phyloP scores from a whole-genome alignment of 2,888 invertebrate species.

The Endotricha flammealis region DNA sequence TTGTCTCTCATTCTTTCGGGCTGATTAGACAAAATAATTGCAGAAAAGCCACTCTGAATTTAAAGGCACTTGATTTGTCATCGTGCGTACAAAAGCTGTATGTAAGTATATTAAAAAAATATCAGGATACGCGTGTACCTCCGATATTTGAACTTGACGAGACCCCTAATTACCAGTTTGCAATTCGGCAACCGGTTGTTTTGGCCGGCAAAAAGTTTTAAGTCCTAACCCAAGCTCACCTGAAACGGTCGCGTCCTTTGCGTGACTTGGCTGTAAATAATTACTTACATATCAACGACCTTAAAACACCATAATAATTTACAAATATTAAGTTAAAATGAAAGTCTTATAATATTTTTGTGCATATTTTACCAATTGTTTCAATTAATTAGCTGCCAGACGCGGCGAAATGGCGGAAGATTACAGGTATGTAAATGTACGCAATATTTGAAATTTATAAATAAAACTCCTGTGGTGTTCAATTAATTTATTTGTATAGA shows the following conservation, averaged over 20 bases:
- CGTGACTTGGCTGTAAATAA: neutral
- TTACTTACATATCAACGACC: neutral
- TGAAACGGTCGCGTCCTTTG: slow-evolving; percentile 1
- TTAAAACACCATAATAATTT: neutral
- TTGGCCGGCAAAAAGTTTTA: slow-evolving; percentile 3
- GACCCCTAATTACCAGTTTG: neutral
- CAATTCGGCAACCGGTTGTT: slow-evolving; percentile 6
- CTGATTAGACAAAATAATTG: too few species aligned
- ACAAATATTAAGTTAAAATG: neutral
- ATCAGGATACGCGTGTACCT: too few species aligned
- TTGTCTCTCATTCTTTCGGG: too few species aligned
- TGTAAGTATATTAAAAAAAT: too few species aligned
- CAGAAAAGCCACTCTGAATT: too few species aligned
- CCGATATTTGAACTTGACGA: slow-evolving; percentile 4
- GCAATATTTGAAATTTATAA: too few species aligned
- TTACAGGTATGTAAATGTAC: slow-evolving; percentile 20
- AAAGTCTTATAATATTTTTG: neutral
- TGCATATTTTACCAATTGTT: neutral
- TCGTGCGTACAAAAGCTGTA: too few species aligned
- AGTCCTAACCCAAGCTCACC: neutral
- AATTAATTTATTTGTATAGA: too few species aligned
- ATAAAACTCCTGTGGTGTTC: too few species aligned
- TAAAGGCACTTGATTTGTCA: too few species aligned
- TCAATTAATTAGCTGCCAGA: neutral
- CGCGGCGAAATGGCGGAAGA: slow-evolving; percentile 14